Evolutionary conservation across 2,888 invertebrate genomes (phyloP).

Genomic region (Cryptocephalus primarius): DNA sequence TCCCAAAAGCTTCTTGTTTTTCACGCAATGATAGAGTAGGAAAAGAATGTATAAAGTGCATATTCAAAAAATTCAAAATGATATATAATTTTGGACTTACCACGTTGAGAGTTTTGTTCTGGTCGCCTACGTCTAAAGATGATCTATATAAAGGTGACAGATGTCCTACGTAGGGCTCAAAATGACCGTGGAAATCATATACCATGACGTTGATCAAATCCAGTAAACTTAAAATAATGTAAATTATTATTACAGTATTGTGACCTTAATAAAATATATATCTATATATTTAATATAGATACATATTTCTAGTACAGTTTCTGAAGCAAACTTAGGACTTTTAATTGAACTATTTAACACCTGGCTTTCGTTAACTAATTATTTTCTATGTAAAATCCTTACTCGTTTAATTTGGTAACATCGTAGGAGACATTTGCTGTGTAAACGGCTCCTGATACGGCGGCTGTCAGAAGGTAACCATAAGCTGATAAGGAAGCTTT

Average conservation of each 20-base stretch:
- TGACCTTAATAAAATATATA: neutral
- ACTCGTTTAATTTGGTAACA: slow-evolving; percentile 19
- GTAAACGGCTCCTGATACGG: slow-evolving; percentile 21
- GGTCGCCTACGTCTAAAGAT: slow-evolving; percentile 27
- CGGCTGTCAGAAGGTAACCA: slow-evolving; percentile 22
- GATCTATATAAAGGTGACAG: slow-evolving; percentile 52
- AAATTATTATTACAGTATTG: neutral
- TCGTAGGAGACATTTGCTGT: slow-evolving; percentile 23
- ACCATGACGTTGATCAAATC: slow-evolving; percentile 36
- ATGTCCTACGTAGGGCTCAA: slow-evolving; percentile 52
- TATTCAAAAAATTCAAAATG: no score
- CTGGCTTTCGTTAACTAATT: no score
- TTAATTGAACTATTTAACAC: no score
- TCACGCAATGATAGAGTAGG: no score
- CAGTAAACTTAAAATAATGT: slow-evolving; percentile 10
- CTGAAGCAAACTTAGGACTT: neutral
- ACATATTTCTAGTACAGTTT: neutral
- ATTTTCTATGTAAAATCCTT: slow-evolving; percentile 5
- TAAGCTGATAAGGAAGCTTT: slow-evolving; percentile 16
- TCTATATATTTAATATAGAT: neutral
- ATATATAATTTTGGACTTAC: slow-evolving; percentile 7
- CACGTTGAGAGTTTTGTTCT: slow-evolving; percentile 7
- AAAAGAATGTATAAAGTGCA: no score
- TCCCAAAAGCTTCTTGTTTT: no score
- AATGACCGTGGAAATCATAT: slow-evolving; percentile 54